A percentile compares a stretch with the other conserved stretches of the same genome.
These are phyloP conservation scores for Cromileptes altivelis DNA, from an alignment of 2,113 vertebrate species.

Conservation along the genomic window DNA sequence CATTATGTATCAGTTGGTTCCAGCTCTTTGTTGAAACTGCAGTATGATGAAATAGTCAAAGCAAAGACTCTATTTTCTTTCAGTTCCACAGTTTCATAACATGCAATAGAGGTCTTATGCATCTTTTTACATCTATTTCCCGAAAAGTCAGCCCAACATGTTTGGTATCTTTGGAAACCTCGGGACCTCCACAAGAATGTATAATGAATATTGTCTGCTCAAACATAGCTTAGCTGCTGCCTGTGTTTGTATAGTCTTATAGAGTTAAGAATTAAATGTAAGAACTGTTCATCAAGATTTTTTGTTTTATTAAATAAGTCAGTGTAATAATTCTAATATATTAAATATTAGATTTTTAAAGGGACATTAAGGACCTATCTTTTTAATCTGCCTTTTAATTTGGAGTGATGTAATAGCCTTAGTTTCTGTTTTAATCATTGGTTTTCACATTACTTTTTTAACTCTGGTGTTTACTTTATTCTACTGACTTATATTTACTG, in stretches of 20 bases:
- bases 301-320: no score
- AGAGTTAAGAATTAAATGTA: neutral
- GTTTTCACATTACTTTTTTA: no score
- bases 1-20: neutral
- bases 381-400: no score
- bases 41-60: constrained; percentile 15
- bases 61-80: neutral
- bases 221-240: neutral
- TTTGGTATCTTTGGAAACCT: constrained; percentile 7
- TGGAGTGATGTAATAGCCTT: no score
- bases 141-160: neutral
- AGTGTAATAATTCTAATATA: no score
- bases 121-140: neutral
- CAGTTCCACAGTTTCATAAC: neutral
- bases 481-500: no score
- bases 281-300: no score
- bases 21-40: constrained; percentile 17
- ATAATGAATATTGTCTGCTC: neutral
- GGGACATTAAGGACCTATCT: no score
- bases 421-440: no score
- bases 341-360: no score
- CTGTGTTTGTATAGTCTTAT: neutral
- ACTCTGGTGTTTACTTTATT: no score
- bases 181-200: neutral
- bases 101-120: neutral